Base-by-base conservation (phyloP, 2,888 invertebrate genomes). In the Agrenia bidenticulata region DNA sequence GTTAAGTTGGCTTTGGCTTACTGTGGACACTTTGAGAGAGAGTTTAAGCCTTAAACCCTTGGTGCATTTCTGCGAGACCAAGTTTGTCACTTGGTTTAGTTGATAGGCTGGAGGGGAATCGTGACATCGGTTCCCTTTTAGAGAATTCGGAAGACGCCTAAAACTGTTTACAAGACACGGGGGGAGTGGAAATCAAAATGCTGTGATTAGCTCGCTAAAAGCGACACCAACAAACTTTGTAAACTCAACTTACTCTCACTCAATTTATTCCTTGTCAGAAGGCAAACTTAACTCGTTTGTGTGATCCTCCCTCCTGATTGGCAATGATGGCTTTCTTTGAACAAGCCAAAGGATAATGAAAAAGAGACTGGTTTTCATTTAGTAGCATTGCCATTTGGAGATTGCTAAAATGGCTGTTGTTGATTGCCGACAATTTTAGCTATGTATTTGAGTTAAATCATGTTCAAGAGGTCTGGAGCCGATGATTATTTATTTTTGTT, bases 101-200 rank as follows among this genome's bases (percentile, higher is more conserved):
- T 24, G 24, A 9, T 51, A 23, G 21, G 24, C 51, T 23, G 24
- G 51, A 51, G 51, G 51, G 51, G 51, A 23, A 13, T 24, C 51
- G 23, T 23, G 51, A 51, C 51, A 51, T 51, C 51, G 51, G 51
- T 51, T 45, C 19, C 45, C 45, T 45, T 45, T 45, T 45, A 45
- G 19, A 45, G 32, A 15, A 45, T n/a, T 39, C 39, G 9, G 7
- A 39, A 39, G 39, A 15, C 9, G 45, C 45, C 45, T 19, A 5
- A 45, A 15, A 45, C 45, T 17, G 45, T 45, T 45, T 45, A 45
- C 45, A 45, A 45, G 45, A 17, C 45, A 45, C 45, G 45, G 45
- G 15, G 15, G n/a, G 19, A 15, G 45, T 15, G 45, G 45, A n/a
- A 45, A 45, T 45, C 45, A 45, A 45, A 45, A 45, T 17, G 45